phyloP scores from a whole-genome alignment of 2,797 vertebrate genomes.

The Tympanoctomys barrerae region DNA sequence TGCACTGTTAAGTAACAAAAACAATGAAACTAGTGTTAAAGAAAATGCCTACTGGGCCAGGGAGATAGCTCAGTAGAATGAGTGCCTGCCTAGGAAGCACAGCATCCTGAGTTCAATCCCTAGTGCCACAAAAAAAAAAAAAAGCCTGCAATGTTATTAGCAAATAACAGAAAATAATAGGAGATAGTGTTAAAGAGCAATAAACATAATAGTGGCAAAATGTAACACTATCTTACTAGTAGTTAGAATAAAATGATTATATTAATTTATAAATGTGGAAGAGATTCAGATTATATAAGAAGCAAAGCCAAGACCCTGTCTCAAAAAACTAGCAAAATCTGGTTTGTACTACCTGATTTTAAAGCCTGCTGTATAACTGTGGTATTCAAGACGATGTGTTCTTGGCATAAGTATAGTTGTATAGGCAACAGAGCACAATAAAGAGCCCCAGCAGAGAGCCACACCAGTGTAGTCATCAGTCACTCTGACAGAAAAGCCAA shows the following conservation, averaged over 20 bases:
- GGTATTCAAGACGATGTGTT: neutral
- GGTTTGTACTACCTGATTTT: neutral
- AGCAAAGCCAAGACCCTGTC: neutral
- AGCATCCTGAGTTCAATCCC: too few species aligned
- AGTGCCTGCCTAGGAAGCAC: too few species aligned
- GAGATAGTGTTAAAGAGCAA: neutral
- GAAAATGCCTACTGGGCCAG: neutral
- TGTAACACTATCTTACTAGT: neutral
- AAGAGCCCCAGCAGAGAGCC: neutral
- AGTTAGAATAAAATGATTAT: slow-evolving; percentile 32
- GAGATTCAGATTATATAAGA: neutral
- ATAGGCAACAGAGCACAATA: neutral
- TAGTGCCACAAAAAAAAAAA: too few species aligned
- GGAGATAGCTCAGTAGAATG: too few species aligned
- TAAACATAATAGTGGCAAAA: neutral
- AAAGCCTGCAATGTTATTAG: neutral
- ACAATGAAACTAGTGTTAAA: neutral
- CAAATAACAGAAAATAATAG: neutral
- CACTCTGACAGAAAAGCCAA: neutral
- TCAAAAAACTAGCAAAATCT: neutral
- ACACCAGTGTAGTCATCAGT: neutral
- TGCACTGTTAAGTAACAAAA: neutral
- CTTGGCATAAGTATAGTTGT: neutral
- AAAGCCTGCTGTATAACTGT: neutral
- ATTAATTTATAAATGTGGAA: neutral